Percentiles rank a stretch among this genome's conserved stretches.
These are phyloP conservation scores for Archilochus colubris DNA, from an alignment of 2,113 vertebrate genomes.

Conservation along the genomic window DNA sequence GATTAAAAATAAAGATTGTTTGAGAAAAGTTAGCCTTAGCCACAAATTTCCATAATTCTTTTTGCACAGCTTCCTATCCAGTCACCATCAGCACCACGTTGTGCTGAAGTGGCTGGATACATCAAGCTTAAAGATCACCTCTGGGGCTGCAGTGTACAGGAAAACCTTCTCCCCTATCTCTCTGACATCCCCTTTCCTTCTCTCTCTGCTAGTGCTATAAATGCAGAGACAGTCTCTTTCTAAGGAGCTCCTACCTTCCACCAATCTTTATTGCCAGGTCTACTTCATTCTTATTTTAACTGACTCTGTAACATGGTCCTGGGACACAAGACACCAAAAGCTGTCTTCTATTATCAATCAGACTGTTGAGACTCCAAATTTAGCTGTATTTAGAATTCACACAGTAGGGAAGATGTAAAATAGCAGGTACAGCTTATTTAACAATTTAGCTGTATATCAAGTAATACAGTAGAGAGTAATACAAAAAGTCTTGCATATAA, in stretches of 20 bases:
- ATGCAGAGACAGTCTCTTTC: neutral
- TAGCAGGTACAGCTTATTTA: neutral
- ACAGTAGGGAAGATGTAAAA: neutral
- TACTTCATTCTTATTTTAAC: neutral
- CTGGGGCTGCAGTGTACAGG: neutral
- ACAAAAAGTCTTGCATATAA: neutral
- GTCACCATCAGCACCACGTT: neutral
- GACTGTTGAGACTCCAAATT: neutral
- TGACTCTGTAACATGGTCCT: neutral
- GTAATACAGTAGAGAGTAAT: neutral
- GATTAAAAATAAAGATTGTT: neutral
- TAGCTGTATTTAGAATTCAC: neutral
- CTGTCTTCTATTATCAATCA: neutral
- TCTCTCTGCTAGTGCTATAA: neutral
- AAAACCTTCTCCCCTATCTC: neutral
- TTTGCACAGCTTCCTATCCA: neutral
- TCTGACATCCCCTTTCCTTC: neutral
- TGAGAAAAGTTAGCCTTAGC: neutral
- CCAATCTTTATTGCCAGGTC: neutral
- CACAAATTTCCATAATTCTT: neutral
- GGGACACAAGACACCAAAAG: neutral
- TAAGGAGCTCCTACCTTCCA: neutral
- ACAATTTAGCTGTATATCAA: neutral
- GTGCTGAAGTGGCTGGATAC: neutral
- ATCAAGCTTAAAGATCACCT: neutral